These are phyloP conservation scores for Masticophis lateralis DNA, from an alignment of 2,797 vertebrate species.

Conservation along the genomic window DNA sequence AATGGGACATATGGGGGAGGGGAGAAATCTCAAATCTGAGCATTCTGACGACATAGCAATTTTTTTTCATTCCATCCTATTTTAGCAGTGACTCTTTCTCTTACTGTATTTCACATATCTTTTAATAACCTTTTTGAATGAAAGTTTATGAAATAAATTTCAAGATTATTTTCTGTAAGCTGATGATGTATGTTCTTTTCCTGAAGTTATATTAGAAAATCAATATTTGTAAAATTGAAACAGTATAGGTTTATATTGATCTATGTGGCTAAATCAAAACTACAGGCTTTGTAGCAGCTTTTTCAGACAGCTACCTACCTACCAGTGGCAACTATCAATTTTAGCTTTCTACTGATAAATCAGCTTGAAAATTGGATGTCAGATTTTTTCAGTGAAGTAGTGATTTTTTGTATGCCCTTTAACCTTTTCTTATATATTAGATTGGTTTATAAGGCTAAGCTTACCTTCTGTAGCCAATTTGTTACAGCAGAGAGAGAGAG, in stretches of 20 bases:
- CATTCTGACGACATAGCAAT: neutral
- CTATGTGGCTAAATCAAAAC: slow-evolving; percentile 90
- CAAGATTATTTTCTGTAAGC: slow-evolving; percentile 77
- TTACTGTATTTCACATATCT: slow-evolving; percentile 47
- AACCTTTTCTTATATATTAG: slow-evolving; percentile 86
- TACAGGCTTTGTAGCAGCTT: slow-evolving; percentile 93
- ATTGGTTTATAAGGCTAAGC: slow-evolving; percentile 93
- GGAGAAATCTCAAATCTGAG: neutral
- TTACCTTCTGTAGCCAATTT: slow-evolving; percentile 79
- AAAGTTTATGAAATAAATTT: slow-evolving; percentile 70
- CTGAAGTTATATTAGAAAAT: slow-evolving; percentile 90
- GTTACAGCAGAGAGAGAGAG: slow-evolving; percentile 26
- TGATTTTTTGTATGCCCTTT: slow-evolving; percentile 86
- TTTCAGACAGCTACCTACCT: slow-evolving; percentile 85
- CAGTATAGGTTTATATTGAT: slow-evolving; percentile 99
- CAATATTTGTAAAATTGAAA: slow-evolving; percentile 99
- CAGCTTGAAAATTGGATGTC: slow-evolving; percentile 99
- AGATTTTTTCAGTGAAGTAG: slow-evolving; percentile 82
- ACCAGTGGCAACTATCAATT: slow-evolving; percentile 99
- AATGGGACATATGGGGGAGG: neutral
- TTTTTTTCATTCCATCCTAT: slow-evolving; percentile 12
- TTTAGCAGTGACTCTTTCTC: slow-evolving; percentile 48
- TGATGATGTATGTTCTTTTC: slow-evolving; percentile 91
- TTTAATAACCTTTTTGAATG: slow-evolving; percentile 58
- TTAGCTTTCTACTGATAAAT: slow-evolving; percentile 99